Evolutionary conservation across 2,113 vertebrate species (phyloP), one percentile per base, ranked within the genome.

Genomic region (Phylloscopus trochilus): DNA sequence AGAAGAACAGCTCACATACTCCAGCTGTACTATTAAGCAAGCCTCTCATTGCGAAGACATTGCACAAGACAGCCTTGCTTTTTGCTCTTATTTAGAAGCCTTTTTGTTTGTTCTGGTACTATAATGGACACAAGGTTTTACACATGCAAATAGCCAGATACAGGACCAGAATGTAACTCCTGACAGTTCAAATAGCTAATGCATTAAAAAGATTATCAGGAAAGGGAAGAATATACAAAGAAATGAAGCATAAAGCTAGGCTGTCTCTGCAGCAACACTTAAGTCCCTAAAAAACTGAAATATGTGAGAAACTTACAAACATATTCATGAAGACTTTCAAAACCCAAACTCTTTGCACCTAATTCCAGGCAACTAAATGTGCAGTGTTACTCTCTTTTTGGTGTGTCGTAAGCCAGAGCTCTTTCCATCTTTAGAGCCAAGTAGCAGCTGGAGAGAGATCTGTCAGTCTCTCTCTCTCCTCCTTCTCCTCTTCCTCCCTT

Each of bases 251-350:
- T 31, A 83, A 56, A 73, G 8, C 22, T 44, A 41, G 28, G n/a
- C 46, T 86, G 51, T 6, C 41, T 83, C 49, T 49, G 37, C 39
- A 56, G 24, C 26, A 49, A 1, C 6, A 4, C 9, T 70, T 86
- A 3, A 13, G 30, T 82, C n/a, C 66, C 31, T 64, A n/a, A 76
- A 94, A 83, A 39, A 33, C 3, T 59, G 28, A 21, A 51, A 3
- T 52, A 30, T 0, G 0, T 31, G 13, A 35, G 6, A 69, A 52
- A 22, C 9, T 15, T 60, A 37, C 10, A 84, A 60, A 19, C 1
- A 7, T 33, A 44, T 35, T 55, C 3, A 3, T 63, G 28, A 53
- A 59, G 43, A n/a, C 4, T 67, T 74, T 43, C 46, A 66, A 70
- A 43, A 14, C 15, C 39, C 9, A 39, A 21, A 43, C 31, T 77